Percentiles rank a stretch among this genome's conserved stretches.
Conservation (phyloP, 2,888 invertebrate genomes). For the Mythimna impura region DNA sequence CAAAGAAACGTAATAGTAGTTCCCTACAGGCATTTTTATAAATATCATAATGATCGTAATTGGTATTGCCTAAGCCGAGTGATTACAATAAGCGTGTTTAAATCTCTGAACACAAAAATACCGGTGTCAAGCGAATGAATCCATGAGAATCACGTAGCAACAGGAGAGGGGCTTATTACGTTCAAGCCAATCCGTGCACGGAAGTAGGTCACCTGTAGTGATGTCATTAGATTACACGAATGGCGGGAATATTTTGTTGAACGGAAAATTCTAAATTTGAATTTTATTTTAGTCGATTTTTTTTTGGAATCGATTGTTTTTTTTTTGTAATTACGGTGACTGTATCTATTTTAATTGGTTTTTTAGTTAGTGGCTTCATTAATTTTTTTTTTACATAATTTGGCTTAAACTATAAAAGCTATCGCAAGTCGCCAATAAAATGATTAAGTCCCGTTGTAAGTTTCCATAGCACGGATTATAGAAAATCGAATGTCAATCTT, state of each 20-base stretch:
- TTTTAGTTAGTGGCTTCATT: not conserved
- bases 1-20: not conserved
- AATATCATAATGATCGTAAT: not conserved
- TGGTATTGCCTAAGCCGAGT: not conserved
- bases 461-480: not conserved
- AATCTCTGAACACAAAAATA: constrained; percentile 37
- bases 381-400: not conserved
- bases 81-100: constrained; percentile 14
- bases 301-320: not conserved
- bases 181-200: constrained; percentile 37
- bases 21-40: not conserved
- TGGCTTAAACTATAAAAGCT: not conserved
- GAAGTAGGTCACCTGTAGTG: constrained; percentile 63
- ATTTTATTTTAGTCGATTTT: not conserved
- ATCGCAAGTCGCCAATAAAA: not conserved
- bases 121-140: constrained; percentile 29
- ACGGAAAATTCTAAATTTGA: constrained; percentile 23
- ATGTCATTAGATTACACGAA: constrained; percentile 36
- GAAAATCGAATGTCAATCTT: constrained; percentile 5
- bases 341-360: not conserved
- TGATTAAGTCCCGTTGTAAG: not conserved
- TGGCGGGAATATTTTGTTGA: constrained; percentile 12
- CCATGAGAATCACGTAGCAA: constrained; percentile 52
- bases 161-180: constrained; percentile 41
- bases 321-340: too few relatives aligned